A percentile compares a stretch with the other conserved stretches of the same genome.
Conservation (phyloP, 2,797 vertebrate species). For the Passerculus sandwichensis region DNA sequence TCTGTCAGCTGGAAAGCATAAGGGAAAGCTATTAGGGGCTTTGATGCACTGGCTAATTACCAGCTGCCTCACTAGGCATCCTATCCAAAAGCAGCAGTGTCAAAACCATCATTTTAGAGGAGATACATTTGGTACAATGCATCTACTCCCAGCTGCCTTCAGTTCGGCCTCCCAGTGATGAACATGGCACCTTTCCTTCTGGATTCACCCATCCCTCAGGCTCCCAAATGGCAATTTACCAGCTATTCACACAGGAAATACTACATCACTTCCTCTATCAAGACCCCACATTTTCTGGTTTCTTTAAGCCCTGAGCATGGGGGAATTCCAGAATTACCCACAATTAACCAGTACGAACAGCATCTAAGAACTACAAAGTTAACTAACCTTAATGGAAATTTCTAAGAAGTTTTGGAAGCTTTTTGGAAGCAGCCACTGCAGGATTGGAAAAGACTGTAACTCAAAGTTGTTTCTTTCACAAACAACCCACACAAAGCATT, state of each 20-base stretch:
- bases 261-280: neutral
- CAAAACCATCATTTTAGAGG: neutral
- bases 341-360: neutral
- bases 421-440: neutral
- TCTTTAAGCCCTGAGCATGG: neutral
- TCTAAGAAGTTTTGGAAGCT: neutral
- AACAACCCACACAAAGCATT: conserved; percentile 29
- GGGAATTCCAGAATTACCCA: neutral
- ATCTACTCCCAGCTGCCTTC: neutral
- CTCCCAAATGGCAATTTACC: neutral
- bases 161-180: neutral
- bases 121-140: neutral
- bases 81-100: neutral
- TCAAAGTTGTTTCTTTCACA: neutral
- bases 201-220: neutral
- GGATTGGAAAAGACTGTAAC: neutral
- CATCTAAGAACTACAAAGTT: neutral
- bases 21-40: neutral
- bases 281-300: neutral
- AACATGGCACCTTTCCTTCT: neutral
- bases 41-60: neutral
- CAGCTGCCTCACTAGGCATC: neutral
- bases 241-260: neutral
- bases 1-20: conserved; percentile 73
- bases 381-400: neutral